Conservation (phyloP, 2,797 vertebrate species). For the Silurus aristotelis region DNA sequence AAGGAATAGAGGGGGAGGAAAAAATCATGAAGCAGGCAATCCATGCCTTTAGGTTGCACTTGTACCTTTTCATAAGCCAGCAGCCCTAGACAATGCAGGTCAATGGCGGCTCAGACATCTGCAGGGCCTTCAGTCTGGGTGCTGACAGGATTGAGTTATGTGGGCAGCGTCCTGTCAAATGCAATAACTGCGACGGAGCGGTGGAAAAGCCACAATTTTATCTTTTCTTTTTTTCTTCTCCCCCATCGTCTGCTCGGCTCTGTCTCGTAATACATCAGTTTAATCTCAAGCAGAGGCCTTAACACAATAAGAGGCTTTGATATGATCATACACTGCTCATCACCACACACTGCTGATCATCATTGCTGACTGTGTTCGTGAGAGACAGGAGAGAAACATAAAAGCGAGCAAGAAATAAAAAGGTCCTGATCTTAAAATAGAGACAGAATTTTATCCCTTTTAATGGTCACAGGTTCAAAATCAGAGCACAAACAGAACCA, state of each 20-base stretch:
- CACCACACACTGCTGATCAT: too few relatives aligned
- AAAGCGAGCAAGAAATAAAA: neutral
- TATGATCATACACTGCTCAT: conserved; percentile 24
- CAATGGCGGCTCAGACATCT: conserved; percentile 54
- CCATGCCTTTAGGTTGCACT: conserved; percentile 37
- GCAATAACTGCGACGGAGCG: conserved; percentile 66
- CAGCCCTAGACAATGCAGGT: conserved; percentile 56
- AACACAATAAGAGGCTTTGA: conserved; percentile 51
- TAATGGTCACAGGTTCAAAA: neutral
- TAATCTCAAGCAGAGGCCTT: conserved; percentile 54
- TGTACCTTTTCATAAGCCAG: conserved; percentile 54
- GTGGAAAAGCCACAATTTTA: conserved; percentile 55
- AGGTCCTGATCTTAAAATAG: neutral
- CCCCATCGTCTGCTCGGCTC: neutral
- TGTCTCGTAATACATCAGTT: conserved; percentile 53
- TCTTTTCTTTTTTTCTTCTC: conserved; percentile 9
- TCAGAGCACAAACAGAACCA: neutral
- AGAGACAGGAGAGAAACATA: neutral
- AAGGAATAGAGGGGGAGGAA: conserved; percentile 3
- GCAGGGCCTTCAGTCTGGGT: conserved; percentile 63
- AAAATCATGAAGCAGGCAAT: conserved; percentile 32
- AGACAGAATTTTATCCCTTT: neutral
- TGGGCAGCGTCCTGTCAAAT: conserved; percentile 71
- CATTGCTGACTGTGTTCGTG: neutral
- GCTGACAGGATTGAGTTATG: conserved; percentile 71